Percentiles rank a stretch among this genome's conserved stretches.
These are phyloP conservation scores for Hirundichthys speculiger DNA, from an alignment of 2,113 vertebrate species.

Conservation along the genomic window DNA sequence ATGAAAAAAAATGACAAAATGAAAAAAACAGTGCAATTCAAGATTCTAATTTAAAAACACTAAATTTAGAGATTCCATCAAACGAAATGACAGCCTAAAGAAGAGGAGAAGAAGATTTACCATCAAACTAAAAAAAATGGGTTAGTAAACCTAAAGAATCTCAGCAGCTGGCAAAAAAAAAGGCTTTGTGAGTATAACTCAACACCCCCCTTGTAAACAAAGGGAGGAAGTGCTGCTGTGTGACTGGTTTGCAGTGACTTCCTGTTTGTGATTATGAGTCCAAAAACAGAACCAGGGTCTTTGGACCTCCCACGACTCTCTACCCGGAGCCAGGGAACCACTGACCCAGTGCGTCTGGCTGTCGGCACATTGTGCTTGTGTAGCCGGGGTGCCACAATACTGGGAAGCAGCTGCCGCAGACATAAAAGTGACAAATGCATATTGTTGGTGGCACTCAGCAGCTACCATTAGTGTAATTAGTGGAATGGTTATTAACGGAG, in stretches of 20 bases:
- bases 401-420: constrained; percentile 80
- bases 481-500: constrained; percentile 25
- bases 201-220: constrained; percentile 73
- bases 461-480: constrained; percentile 45
- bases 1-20: too few species aligned
- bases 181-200: constrained; percentile 46
- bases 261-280: constrained; percentile 82
- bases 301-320: constrained; percentile 72
- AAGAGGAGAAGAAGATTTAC: neutral
- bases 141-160: neutral
- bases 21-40: too few species aligned
- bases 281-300: constrained; percentile 78
- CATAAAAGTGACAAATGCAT: constrained; percentile 60
- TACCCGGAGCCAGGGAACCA: constrained; percentile 45
- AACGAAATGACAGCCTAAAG: neutral
- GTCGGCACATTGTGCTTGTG: constrained; percentile 67
- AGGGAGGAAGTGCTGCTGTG: constrained; percentile 80
- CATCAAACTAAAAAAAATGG: neutral
- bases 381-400: constrained; percentile 70
- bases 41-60: too few species aligned
- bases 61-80: too few species aligned
- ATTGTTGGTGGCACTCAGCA: constrained; percentile 26
- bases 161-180: too few species aligned
- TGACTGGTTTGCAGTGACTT: constrained; percentile 77
- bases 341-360: constrained; percentile 58